Evolutionary conservation across 1,140 invertebrate species (phyloP).

Genomic region (Cyclina sinensis): DNA sequence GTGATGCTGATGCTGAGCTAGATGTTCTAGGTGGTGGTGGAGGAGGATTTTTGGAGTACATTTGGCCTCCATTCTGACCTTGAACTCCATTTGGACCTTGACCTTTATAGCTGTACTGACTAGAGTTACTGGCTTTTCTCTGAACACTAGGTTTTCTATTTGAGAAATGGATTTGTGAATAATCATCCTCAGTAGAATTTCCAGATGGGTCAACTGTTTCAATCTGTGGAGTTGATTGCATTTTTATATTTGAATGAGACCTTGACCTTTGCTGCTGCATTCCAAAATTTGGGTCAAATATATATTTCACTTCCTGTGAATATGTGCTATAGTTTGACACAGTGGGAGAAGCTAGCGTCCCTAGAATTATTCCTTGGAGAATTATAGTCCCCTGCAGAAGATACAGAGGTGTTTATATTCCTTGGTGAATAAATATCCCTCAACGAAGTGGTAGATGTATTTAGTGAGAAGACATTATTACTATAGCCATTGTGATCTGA

Average conservation of each 20-base stretch:
- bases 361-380: slow-evolving; percentile 30
- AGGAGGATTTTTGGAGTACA: slow-evolving; percentile 46
- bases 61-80: background rate
- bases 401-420: slow-evolving; percentile 7
- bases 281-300: slow-evolving; percentile 67
- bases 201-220: slow-evolving; percentile 7
- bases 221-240: slow-evolving; percentile 47
- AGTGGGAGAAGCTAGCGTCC: slow-evolving; percentile 43
- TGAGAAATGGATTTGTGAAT: slow-evolving; percentile 64
- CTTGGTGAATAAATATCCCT: slow-evolving; percentile 44
- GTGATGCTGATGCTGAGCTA: slow-evolving; percentile 28
- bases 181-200: slow-evolving; percentile 61
- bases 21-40: slow-evolving; percentile 58
- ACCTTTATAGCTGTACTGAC: slow-evolving; percentile 56
- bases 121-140: slow-evolving; percentile 57
- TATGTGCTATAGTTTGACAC: slow-evolving; percentile 71
- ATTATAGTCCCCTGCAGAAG: background rate
- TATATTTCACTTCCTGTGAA: slow-evolving; percentile 72
- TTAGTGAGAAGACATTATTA: slow-evolving; percentile 18
- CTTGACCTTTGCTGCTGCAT: slow-evolving; percentile 58
- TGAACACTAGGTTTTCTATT: slow-evolving; percentile 53
- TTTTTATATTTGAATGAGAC: slow-evolving; percentile 47
- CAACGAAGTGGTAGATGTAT: slow-evolving; percentile 43
- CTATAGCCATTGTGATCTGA: background rate
- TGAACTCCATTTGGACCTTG: slow-evolving; percentile 22